A percentile compares a stretch with the other conserved stretches of the same genome.
These are phyloP conservation scores for Tiliqua scincoides DNA, from an alignment of 2,113 vertebrate genomes.

Conservation along the genomic window DNA sequence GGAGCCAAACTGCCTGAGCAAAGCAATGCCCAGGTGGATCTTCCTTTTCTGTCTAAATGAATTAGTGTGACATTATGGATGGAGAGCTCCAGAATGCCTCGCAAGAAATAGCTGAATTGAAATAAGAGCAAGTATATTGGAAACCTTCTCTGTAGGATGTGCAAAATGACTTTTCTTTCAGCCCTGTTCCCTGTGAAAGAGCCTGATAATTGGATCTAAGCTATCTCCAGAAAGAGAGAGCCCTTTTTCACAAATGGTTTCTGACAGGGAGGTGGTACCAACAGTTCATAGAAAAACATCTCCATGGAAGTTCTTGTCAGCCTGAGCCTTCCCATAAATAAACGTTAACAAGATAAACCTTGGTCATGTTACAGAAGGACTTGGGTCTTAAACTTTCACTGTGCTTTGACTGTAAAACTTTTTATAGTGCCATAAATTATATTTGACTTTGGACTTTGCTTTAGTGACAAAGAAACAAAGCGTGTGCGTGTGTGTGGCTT, in stretches of 20 bases:
- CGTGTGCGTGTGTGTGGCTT: slow-evolving; percentile 55
- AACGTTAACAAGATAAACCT: slow-evolving; percentile 83
- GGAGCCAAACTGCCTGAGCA: not conserved
- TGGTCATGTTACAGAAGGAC: slow-evolving; percentile 75
- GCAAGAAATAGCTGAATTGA: slow-evolving; percentile 7
- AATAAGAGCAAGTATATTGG: not conserved
- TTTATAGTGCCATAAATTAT: slow-evolving; percentile 85
- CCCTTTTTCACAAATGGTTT: slow-evolving; percentile 41
- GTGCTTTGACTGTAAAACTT: slow-evolving; percentile 77
- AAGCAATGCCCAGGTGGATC: not conserved
- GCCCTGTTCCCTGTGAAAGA: slow-evolving; percentile 13
- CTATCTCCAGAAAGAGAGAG: slow-evolving; percentile 53
- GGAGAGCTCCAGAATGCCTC: not conserved
- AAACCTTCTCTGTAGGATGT: not conserved
- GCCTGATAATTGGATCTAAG: slow-evolving; percentile 44
- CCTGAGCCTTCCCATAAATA: slow-evolving; percentile 74
- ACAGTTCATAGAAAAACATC: slow-evolving; percentile 58
- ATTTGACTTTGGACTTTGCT: slow-evolving; percentile 80
- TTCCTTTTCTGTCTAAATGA: not conserved
- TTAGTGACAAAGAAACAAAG: slow-evolving; percentile 71
- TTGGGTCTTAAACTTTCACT: slow-evolving; percentile 77
- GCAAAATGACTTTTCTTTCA: slow-evolving; percentile 21
- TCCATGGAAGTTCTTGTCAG: slow-evolving; percentile 58
- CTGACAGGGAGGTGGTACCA: slow-evolving; percentile 66
- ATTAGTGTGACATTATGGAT: not conserved